Percentiles rank a stretch among this genome's conserved stretches.
These are phyloP conservation scores for Epinephelus lanceolatus DNA, from an alignment of 2,113 vertebrate species.

Conservation along the genomic window DNA sequence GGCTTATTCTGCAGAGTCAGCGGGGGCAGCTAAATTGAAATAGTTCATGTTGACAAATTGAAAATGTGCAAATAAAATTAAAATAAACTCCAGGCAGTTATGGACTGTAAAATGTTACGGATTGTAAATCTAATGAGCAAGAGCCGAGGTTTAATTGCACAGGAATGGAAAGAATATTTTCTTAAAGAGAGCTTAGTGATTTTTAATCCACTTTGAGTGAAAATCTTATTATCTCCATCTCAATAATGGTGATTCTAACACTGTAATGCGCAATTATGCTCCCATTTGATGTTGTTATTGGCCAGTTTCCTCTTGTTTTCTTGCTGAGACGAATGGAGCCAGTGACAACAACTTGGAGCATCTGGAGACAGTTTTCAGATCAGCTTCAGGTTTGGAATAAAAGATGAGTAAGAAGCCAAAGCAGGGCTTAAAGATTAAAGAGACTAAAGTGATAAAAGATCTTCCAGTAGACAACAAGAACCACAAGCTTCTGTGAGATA, in stretches of 20 bases:
- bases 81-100: slow-evolving; percentile 39
- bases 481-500: slow-evolving; percentile 65
- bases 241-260: neutral
- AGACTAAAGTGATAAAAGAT: slow-evolving; percentile 59
- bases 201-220: neutral
- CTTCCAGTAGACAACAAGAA: slow-evolving; percentile 45
- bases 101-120: slow-evolving; percentile 49
- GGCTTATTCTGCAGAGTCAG: slow-evolving; percentile 76
- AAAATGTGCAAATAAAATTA: slow-evolving; percentile 70
- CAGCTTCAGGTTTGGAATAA: slow-evolving; percentile 40
- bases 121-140: slow-evolving; percentile 51
- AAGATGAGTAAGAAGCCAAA: slow-evolving; percentile 64
- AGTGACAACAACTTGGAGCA: slow-evolving; percentile 52
- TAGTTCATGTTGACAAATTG: slow-evolving; percentile 70
- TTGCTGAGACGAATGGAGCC: neutral
- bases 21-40: slow-evolving; percentile 46
- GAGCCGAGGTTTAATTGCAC: slow-evolving; percentile 26
- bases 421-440: slow-evolving; percentile 60
- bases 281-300: slow-evolving; percentile 16
- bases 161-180: slow-evolving; percentile 24
- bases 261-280: neutral
- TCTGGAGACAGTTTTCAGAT: slow-evolving; percentile 73
- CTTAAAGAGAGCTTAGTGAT: neutral
- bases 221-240: neutral
- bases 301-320: slow-evolving; percentile 30